Evolutionary conservation across 2,888 invertebrate species (phyloP), one percentile per base, ranked within the genome.

Genomic region (Agrochola macilenta): DNA sequence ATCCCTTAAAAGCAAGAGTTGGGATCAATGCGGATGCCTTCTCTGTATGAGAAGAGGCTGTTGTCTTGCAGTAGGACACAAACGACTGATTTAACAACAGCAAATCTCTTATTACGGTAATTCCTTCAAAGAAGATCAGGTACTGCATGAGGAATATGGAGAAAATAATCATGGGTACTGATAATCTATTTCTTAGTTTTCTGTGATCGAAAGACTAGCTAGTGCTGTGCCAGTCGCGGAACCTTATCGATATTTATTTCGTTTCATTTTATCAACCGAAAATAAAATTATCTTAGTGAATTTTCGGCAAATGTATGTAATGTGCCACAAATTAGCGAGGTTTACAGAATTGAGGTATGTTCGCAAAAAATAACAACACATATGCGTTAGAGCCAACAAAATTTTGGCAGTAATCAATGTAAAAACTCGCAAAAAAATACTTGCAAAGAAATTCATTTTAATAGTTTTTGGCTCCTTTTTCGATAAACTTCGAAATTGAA

Each of bases 301-400:
- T 52, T 70, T 82, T 76, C 74, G 26, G 63, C 39, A 35, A 35
- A 3, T 68, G 23, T 46, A n/a, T 76, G 30, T 35, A 4, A 9
- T 35, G 26, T 69, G 20, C 2, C 49, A 23, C 49, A 82, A 70
- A 73, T 78, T 52, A 75, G 26, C 20, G 57, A 72, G n/a, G 43
- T 43, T 69, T 74, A 80, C 68, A 71, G 12, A 64, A 73, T 54
- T 74, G 60, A 72, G 49, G 71, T 57, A 78, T 74, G 49, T 74
- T 12, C 3, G 65, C 60, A 72, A 72, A 74, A 85, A 76, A 84
- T 76, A 76, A 75, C 30, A 73, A 73, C 30, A 69, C 74, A 70
- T 60, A 26, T 84, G 65, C 30, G 64, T 76, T 46, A 68, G 65
- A 76, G 79, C 82, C 79, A 82, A 82, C 43, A 58, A 61, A 81